A percentile compares a stretch with the other conserved stretches of the same genome.
phyloP scores from a whole-genome alignment of 2,113 vertebrate species.

The Eclectus roratus region DNA sequence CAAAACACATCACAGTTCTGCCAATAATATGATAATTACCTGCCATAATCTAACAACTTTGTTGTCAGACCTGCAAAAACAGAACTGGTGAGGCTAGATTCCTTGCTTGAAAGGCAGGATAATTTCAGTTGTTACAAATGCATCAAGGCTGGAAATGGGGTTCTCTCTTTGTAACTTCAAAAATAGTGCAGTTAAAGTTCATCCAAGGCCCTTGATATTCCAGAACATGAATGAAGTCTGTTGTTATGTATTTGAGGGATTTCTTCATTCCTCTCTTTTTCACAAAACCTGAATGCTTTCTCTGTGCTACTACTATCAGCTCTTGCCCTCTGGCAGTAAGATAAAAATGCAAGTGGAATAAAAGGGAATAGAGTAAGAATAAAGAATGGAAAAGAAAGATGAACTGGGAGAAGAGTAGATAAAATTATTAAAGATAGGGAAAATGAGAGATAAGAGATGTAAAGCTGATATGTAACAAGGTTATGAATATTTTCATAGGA shows the following conservation, averaged over 20 bases:
- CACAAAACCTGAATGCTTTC: background rate
- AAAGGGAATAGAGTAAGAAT: background rate
- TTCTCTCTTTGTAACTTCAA: background rate
- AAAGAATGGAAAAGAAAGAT: background rate
- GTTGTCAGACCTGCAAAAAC: background rate
- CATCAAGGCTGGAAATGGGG: background rate
- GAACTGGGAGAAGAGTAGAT: background rate
- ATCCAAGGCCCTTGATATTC: background rate
- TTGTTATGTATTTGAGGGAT: background rate
- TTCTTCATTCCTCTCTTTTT: background rate
- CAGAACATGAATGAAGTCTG: background rate
- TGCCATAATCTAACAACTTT: background rate
- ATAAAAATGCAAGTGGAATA: constrained; percentile 23
- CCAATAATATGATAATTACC: background rate
- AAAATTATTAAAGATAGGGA: background rate
- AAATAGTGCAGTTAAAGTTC: background rate
- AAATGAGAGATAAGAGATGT: background rate
- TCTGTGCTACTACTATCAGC: background rate
- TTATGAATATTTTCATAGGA: background rate
- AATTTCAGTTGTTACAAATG: background rate
- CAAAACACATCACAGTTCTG: background rate
- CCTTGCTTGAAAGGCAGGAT: background rate
- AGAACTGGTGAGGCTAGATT: background rate
- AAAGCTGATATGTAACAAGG: background rate
- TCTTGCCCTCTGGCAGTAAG: background rate